Evolutionary conservation across 2,888 invertebrate species (phyloP), one percentile per base, ranked within the genome.

Genomic region (Amiota minor): DNA sequence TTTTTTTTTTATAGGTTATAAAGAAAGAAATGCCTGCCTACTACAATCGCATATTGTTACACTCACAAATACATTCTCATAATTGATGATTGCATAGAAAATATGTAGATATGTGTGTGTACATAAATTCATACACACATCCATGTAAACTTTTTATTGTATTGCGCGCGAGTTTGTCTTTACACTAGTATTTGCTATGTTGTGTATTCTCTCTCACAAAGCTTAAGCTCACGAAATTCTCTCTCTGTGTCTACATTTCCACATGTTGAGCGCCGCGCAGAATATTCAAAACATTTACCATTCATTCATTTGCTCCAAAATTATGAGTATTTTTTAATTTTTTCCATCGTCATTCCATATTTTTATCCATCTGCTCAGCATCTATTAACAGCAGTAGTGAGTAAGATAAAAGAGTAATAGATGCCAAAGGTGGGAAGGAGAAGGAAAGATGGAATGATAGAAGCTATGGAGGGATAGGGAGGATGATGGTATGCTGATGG

Each of bases 201-300:
- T 49, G n/a, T 12, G 16, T 9, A 9, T 9, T 47, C 16, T n/a
- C 47, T n/a, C 47, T 47, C 65, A 65, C 6, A 35, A 35, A 35
- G 4, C 6, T 35, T 6, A 35, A 1, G 6, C 6, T 2, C 6
- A 10, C 18, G n/a, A 35, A 11, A 9, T 14, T 47, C 47, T 65
- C 62, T 20, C 64, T 46, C 64, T 4, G 45, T 8, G 16, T 14
- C 10, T 8, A 56, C 16, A 23, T 11, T 20, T 50, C 67, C 67
- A 67, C 67, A 67, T 67, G 67, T 67, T 67, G 67, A 67, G 67
- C 50, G 20, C 14, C 49, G 20, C 35, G 35, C 35, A 35, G 35
- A 35, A 35, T 35, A 35, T 35, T 35, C 35, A 35, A 35, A 35
- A 35, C 35, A 35, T 35, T 35, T 23, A 23, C 23, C 23, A 23